phyloP scores from a whole-genome alignment of 2,113 vertebrate species.

The Corythornis vintsioides region DNA sequence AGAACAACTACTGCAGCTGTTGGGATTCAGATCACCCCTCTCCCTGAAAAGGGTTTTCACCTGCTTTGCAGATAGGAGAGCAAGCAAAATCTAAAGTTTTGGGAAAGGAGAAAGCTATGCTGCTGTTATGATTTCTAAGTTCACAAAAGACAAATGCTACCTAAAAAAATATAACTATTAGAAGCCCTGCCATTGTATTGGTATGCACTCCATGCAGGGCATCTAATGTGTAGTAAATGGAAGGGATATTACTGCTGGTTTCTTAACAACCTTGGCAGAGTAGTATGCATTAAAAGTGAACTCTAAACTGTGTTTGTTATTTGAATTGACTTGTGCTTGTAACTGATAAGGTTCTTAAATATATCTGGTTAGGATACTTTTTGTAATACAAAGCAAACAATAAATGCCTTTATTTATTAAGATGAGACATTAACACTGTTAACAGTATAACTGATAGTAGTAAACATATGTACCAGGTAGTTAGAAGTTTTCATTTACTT shows the following conservation, averaged over 20 bases:
- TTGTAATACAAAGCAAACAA: neutral
- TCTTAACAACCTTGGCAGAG: neutral
- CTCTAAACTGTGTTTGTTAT: neutral
- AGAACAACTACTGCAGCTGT: neutral
- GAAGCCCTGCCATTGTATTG: neutral
- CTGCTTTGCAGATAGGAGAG: neutral
- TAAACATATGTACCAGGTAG: neutral
- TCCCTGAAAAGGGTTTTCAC: neutral
- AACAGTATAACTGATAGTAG: neutral
- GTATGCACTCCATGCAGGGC: neutral
- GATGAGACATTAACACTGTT: neutral
- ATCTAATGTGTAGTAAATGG: neutral
- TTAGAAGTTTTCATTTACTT: neutral
- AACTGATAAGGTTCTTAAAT: neutral
- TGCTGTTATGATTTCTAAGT: neutral
- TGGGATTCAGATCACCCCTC: neutral
- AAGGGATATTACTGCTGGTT: neutral
- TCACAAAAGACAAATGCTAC: neutral
- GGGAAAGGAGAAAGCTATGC: neutral
- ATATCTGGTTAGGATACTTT: neutral
- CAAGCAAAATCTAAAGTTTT: constrained; percentile 9
- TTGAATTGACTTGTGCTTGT: neutral
- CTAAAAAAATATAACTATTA: neutral
- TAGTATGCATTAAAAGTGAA: neutral
- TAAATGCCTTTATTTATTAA: neutral